phyloP scores from a whole-genome alignment of 35 echinoderm and acorn worm species.

The Ophiothrix spiculata region DNA sequence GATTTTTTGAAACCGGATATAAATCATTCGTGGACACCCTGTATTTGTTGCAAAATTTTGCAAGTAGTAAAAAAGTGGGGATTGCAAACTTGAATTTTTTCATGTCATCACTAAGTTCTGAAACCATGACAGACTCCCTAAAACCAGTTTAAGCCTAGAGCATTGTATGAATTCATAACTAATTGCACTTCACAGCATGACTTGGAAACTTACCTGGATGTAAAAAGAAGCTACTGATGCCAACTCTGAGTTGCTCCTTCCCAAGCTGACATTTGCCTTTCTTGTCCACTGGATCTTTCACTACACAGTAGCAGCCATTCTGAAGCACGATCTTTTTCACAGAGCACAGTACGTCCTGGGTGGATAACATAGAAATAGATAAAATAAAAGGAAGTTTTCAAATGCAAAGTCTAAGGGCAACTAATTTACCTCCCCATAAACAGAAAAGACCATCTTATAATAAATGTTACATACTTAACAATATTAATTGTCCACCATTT shows the following conservation, averaged over 20 bases:
- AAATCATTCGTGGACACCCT: too few relatives aligned
- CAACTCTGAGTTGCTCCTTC: constrained; percentile 68
- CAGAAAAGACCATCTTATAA: too few relatives aligned
- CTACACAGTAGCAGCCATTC: constrained; percentile 85
- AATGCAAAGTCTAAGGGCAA: too few relatives aligned
- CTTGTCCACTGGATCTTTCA: constrained; percentile 68
- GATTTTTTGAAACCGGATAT: too few relatives aligned
- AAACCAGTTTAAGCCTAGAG: too few relatives aligned
- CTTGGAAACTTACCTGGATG: constrained; percentile 66
- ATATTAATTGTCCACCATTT: too few relatives aligned
- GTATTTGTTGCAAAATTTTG: not conserved
- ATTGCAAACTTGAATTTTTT: not conserved
- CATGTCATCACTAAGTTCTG: not conserved
- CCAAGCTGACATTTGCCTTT: constrained; percentile 60
- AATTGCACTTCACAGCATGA: too few relatives aligned
- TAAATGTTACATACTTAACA: too few relatives aligned
- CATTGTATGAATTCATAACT: too few relatives aligned
- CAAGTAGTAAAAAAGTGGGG: not conserved
- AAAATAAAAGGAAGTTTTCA: constrained; percentile 75
- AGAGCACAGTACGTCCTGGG: constrained; percentile 53
- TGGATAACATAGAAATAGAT: too few relatives aligned
- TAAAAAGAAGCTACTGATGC: constrained; percentile 70
- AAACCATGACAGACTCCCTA: not conserved
- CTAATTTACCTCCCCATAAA: too few relatives aligned
- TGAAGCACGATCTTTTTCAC: constrained; percentile 62